These are phyloP conservation scores for Neolamprologus ventralis DNA, from an alignment of 2,113 vertebrate species.

Conservation along the genomic window DNA sequence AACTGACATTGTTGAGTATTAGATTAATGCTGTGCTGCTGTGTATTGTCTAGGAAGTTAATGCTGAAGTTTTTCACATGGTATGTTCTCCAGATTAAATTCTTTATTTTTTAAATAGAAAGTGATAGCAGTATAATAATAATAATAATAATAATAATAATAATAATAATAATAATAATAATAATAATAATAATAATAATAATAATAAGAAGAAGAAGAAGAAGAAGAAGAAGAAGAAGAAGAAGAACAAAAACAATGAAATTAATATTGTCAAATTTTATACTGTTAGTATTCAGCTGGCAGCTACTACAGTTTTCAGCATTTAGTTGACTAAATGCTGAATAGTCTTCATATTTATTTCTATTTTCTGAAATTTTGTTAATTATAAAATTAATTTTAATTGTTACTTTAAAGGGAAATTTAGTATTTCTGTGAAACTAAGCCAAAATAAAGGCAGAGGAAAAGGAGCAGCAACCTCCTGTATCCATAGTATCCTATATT, in stretches of 20 bases:
- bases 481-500: too few relatives aligned
- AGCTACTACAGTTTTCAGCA: background rate
- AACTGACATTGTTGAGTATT: background rate
- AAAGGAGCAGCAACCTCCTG: background rate
- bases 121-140: background rate
- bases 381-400: background rate
- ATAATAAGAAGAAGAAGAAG: too few relatives aligned
- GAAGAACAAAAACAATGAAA: background rate
- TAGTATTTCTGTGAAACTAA: background rate
- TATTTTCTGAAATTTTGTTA: fast-evolving
- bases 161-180: too few relatives aligned
- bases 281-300: background rate
- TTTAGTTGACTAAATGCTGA: background rate
- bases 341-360: background rate
- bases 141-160: background rate
- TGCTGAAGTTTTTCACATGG: background rate
- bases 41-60: background rate
- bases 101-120: background rate
- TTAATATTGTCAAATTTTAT: background rate
- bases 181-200: background rate
- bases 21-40: background rate
- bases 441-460: background rate
- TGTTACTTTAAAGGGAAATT: background rate
- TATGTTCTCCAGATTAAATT: background rate
- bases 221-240: fast-evolving